Evolutionary conservation across 2,888 invertebrate species (phyloP).

Genomic region (Apamea crenata): DNA sequence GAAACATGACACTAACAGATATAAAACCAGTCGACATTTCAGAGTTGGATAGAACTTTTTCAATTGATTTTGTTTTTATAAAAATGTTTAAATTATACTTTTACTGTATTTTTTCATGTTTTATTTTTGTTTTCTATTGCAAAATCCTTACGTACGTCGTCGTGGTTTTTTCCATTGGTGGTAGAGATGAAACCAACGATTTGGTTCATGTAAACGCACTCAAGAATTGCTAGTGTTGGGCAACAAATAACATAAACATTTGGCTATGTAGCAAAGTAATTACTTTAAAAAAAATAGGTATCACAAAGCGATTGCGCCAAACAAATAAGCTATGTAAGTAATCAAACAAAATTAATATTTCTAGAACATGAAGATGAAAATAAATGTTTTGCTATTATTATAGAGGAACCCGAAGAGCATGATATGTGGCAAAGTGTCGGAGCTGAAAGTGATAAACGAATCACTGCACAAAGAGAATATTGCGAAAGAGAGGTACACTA

Average conservation of each 20-base stretch:
- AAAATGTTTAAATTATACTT: conserved; percentile 47
- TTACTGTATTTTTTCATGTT: conserved; percentile 8
- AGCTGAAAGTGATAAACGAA: conserved; percentile 78
- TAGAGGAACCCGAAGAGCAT: conserved; percentile 70
- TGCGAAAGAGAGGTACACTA: conserved; percentile 81
- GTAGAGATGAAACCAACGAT: not conserved
- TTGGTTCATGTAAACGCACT: no score
- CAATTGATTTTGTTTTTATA: conserved; percentile 14
- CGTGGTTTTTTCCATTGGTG: not conserved
- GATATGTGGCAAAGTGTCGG: conserved; percentile 65
- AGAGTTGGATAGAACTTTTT: conserved; percentile 63
- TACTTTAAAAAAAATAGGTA: not conserved
- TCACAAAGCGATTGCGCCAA: conserved; percentile 13
- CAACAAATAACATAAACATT: not conserved
- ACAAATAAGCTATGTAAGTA: not conserved
- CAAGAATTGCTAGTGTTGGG: not conserved
- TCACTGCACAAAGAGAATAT: conserved; percentile 79
- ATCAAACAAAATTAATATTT: not conserved
- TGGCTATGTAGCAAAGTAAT: not conserved
- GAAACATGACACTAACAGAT: conserved; percentile 64
- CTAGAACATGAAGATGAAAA: not conserved
- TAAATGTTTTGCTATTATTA: conserved; percentile 21
- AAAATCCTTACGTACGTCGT: not conserved
- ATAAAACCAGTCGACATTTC: conserved; percentile 64
- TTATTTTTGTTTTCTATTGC: not conserved